Conservation (phyloP, 2,888 invertebrate species). For the Calameuta idolon region DNA sequence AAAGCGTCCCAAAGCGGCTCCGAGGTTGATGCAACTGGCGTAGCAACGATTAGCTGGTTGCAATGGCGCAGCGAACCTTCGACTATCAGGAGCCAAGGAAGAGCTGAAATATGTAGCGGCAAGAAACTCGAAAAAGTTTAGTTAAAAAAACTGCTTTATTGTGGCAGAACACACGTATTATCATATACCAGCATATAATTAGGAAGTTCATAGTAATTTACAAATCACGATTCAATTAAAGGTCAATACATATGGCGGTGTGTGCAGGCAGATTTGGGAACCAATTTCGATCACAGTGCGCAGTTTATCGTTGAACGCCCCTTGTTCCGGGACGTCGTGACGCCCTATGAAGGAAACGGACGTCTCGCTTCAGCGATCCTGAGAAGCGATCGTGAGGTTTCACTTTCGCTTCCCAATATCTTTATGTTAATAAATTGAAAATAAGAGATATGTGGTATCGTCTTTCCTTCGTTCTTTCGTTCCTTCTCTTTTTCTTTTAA, state of each 20-base stretch:
- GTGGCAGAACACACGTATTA: slow-evolving; percentile 66
- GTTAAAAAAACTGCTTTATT: slow-evolving; percentile 65
- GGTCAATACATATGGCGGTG: slow-evolving; percentile 49
- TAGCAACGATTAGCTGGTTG: neutral
- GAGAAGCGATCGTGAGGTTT: neutral
- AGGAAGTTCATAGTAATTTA: slow-evolving; percentile 63
- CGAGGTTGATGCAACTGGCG: neutral
- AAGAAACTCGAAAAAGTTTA: slow-evolving; percentile 11
- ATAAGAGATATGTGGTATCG: slow-evolving; percentile 51
- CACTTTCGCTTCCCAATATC: neutral
- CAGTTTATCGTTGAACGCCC: neutral
- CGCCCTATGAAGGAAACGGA: neutral
- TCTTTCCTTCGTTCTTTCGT: slow-evolving; percentile 25
- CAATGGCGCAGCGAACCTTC: neutral
- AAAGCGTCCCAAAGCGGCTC: neutral
- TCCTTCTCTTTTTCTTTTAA: slow-evolving; percentile 1
- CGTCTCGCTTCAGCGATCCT: neutral
- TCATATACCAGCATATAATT: slow-evolving; percentile 64
- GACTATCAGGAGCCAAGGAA: neutral
- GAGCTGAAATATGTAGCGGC: slow-evolving; percentile 1
- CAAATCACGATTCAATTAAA: slow-evolving; percentile 61
- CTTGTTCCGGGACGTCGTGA: neutral
- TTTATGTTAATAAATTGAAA: slow-evolving; percentile 31
- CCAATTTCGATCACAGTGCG: slow-evolving; percentile 5
- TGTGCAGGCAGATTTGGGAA: slow-evolving; percentile 18